Evolutionary conservation across 2,888 invertebrate species (phyloP).

Genomic region (Erebia epiphron): DNA sequence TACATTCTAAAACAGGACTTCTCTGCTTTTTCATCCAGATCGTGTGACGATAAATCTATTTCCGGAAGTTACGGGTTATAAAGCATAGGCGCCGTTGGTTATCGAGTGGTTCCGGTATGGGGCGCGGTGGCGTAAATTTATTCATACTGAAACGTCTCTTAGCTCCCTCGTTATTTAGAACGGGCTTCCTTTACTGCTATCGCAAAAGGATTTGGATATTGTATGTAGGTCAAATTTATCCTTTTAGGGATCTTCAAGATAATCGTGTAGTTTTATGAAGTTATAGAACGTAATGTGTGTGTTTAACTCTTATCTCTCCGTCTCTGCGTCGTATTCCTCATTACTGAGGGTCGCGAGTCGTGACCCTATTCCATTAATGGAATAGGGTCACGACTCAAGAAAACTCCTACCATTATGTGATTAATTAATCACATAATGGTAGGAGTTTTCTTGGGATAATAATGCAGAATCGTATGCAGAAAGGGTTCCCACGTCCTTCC

Average conservation of each 20-base stretch:
- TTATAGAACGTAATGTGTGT: no score
- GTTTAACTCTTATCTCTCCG: no score
- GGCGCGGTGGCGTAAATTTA: slow-evolving; percentile 69
- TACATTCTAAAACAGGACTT: slow-evolving; percentile 16
- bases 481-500: no score
- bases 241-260: slow-evolving; percentile 30
- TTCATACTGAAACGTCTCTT: slow-evolving; percentile 75
- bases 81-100: slow-evolving; percentile 79
- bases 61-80: slow-evolving; percentile 82
- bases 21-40: slow-evolving; percentile 50
- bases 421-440: no score
- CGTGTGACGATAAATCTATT: slow-evolving; percentile 77
- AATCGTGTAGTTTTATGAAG: neutral
- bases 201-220: slow-evolving; percentile 53
- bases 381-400: no score
- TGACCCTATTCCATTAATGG: no score
- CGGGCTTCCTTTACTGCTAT: slow-evolving; percentile 69
- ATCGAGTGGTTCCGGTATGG: slow-evolving; percentile 77
- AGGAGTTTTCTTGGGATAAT: no score
- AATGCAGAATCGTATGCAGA: no score
- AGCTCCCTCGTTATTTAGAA: slow-evolving; percentile 75
- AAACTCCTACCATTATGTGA: no score
- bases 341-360: no score
- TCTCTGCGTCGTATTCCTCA: no score
- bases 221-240: slow-evolving; percentile 38